Evolutionary conservation across 2,888 invertebrate species (phyloP).

Genomic region (Cistogaster globosa): DNA sequence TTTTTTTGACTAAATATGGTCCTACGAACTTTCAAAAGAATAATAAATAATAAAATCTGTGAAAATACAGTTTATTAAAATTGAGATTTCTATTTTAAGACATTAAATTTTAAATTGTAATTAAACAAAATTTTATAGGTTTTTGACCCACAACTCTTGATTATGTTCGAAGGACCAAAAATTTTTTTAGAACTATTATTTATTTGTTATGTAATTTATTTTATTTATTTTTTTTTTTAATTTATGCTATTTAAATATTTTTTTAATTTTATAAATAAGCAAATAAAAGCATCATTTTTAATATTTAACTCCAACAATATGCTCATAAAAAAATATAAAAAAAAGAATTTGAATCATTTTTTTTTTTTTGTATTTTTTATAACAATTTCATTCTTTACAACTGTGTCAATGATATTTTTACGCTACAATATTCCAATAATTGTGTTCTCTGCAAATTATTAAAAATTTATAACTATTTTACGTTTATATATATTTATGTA

Average conservation of each 20-base stretch:
- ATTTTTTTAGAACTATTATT: too few relatives aligned
- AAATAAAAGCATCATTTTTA: not conserved
- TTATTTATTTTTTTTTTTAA: not conserved
- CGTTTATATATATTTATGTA: not conserved
- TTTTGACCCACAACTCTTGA: too few relatives aligned
- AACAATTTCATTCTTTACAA: not conserved
- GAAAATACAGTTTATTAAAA: too few relatives aligned
- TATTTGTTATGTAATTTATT: not conserved
- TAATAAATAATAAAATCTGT: too few relatives aligned
- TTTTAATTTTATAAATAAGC: not conserved
- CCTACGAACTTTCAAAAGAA: too few relatives aligned
- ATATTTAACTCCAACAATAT: not conserved
- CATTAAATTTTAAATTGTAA: too few relatives aligned
- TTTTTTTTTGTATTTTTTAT: not conserved
- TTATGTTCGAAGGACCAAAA: too few relatives aligned
- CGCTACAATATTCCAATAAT: slow-evolving; percentile 31
- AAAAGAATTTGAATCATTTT: not conserved
- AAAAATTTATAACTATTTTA: slow-evolving; percentile 53
- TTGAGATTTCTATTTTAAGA: too few relatives aligned
- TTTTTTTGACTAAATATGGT: too few relatives aligned
- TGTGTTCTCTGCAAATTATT: slow-evolving; percentile 18
- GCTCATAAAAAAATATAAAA: not conserved
- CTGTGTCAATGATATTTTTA: slow-evolving; percentile 19
- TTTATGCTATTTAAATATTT: not conserved
- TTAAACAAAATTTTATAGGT: too few relatives aligned